These are phyloP conservation scores for Drosophila flavopinicola DNA, from an alignment of 2,888 invertebrate genomes.

Conservation along the genomic window DNA sequence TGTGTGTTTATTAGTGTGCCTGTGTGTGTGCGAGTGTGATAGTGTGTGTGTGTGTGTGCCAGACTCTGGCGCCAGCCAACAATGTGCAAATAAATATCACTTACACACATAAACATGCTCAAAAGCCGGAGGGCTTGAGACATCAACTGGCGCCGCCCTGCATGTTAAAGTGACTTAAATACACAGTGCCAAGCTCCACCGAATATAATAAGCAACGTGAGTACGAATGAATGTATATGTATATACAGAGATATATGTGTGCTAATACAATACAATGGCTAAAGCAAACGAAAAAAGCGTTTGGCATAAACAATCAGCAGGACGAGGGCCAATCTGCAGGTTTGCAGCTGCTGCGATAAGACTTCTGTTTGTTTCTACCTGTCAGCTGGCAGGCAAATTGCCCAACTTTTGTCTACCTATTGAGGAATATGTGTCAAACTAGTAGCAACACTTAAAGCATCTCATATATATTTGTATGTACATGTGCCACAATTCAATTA, in stretches of 20 bases:
- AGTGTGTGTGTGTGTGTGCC: constrained; percentile 17
- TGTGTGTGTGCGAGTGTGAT: constrained; percentile 2
- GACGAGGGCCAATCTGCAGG: constrained; percentile 19
- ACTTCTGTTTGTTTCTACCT: constrained; percentile 18
- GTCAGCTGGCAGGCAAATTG: constrained; percentile 20
- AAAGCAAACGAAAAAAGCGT: constrained; percentile 9
- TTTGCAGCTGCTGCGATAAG: constrained; percentile 15
- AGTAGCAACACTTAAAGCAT: constrained; percentile 23
- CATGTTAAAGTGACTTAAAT: constrained; percentile 52
- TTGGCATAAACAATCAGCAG: constrained; percentile 27
- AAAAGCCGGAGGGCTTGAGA: constrained; percentile 21
- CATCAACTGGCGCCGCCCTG: constrained; percentile 42
- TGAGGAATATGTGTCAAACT: background rate
- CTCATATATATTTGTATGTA: background rate
- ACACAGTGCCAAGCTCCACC: constrained; percentile 13
- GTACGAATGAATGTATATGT: constrained; percentile 4
- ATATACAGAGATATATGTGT: constrained; percentile 5
- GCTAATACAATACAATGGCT: constrained; percentile 10
- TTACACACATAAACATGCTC: constrained; percentile 55
- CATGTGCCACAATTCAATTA: constrained; percentile 53
- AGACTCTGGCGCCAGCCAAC: constrained; percentile 58
- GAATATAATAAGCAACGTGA: constrained; percentile 13
- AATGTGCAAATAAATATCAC: constrained; percentile 68
- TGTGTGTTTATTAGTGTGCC: background rate
- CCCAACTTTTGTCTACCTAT: background rate